phyloP scores from a whole-genome alignment of 2,888 invertebrate species.

The Zygothrica quintamaculata region DNA sequence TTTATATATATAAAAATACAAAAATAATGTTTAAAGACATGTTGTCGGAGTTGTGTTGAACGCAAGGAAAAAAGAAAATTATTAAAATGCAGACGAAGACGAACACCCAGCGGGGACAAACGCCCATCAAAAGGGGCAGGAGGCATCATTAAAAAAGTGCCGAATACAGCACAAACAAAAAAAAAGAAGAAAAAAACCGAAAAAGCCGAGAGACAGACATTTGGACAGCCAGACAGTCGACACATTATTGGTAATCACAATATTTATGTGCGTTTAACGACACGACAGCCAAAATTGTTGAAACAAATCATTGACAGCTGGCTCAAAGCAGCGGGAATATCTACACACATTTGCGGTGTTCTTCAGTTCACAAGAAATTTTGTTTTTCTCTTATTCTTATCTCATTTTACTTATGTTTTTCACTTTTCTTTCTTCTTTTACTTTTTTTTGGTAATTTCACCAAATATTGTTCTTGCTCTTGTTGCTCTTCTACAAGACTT shows the following conservation, averaged over 20 bases:
- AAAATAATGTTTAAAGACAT: slow-evolving; percentile 43
- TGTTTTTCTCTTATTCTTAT: slow-evolving; percentile 24
- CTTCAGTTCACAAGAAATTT: slow-evolving; percentile 32
- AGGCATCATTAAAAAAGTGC: slow-evolving; percentile 57
- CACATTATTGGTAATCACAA: slow-evolving; percentile 78
- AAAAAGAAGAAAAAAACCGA: slow-evolving; percentile 26
- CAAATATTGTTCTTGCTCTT: slow-evolving; percentile 15
- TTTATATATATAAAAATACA: slow-evolving; percentile 4
- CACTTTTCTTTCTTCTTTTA: slow-evolving; percentile 16
- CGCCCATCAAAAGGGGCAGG: slow-evolving; percentile 22
- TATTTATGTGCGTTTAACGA: slow-evolving; percentile 78
- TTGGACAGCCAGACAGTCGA: slow-evolving; percentile 44
- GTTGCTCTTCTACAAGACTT: slow-evolving; percentile 25
- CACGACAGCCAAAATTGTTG: slow-evolving; percentile 70
- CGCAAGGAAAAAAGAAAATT: too few relatives aligned
- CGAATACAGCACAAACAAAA: slow-evolving; percentile 37
- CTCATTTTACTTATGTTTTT: slow-evolving; percentile 31
- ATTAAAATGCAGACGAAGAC: slow-evolving; percentile 25
- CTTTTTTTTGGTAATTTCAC: slow-evolving; percentile 14
- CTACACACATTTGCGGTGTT: slow-evolving; percentile 43
- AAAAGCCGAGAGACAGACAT: slow-evolving; percentile 23
- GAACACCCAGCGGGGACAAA: slow-evolving; percentile 23
- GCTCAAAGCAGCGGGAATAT: slow-evolving; percentile 34
- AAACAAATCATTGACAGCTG: slow-evolving; percentile 79
- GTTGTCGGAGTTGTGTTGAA: slow-evolving; percentile 11